Evolutionary conservation across 2,113 vertebrate genomes (phyloP).

Genomic region (Macrotis lagotis): DNA sequence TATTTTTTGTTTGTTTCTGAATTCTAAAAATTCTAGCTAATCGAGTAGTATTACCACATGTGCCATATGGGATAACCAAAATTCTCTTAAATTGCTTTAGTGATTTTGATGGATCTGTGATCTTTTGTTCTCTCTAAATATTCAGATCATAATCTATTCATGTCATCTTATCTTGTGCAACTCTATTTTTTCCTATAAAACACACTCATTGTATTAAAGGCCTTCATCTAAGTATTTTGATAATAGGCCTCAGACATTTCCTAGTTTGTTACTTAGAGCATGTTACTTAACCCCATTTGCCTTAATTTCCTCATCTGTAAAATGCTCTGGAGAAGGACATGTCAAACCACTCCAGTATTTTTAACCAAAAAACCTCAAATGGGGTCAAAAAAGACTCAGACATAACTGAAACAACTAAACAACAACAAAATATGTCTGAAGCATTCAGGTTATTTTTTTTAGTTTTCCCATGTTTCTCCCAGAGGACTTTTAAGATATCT

Average conservation of each 20-base stretch:
- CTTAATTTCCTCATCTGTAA: neutral
- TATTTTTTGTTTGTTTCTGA: conserved; percentile 35
- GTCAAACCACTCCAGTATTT: neutral
- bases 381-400: neutral
- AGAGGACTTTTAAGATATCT: neutral
- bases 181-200: neutral
- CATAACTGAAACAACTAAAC: neutral
- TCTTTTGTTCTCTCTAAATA: neutral
- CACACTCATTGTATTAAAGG: neutral
- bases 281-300: neutral
- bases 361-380: neutral
- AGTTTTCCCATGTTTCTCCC: too few relatives aligned
- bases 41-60: conserved; percentile 37
- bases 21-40: conserved; percentile 20
- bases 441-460: neutral
- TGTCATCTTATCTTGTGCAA: neutral
- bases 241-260: neutral
- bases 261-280: neutral
- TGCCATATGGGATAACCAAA: neutral
- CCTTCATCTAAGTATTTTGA: neutral
- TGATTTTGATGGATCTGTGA: neutral
- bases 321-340: neutral
- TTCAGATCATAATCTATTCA: neutral
- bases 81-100: neutral
- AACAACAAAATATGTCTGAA: neutral